A percentile compares a stretch with the other conserved stretches of the same genome.
These are phyloP conservation scores for Parotia lawesii DNA, from an alignment of 2,113 vertebrate genomes.

Conservation along the genomic window DNA sequence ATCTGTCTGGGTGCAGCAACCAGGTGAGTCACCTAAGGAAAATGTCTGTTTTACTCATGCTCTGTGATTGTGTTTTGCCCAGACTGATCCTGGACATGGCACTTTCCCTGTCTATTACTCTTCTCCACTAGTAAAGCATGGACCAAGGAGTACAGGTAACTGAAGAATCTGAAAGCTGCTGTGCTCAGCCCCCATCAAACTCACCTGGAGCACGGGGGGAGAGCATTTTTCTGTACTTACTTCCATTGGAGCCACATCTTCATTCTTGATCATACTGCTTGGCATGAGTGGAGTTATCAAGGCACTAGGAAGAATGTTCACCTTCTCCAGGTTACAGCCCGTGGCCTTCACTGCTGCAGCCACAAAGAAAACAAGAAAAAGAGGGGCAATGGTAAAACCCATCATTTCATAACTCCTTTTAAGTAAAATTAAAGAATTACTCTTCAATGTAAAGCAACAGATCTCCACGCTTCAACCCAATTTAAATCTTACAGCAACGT, in stretches of 20 bases:
- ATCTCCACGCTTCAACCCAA: neutral
- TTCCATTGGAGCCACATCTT: constrained; percentile 95
- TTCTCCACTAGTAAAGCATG: neutral
- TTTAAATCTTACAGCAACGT: neutral
- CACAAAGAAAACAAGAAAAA: neutral
- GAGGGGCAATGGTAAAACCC: neutral
- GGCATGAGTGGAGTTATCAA: constrained; percentile 86
- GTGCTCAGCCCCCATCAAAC: neutral
- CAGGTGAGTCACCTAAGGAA: neutral
- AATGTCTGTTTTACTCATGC: neutral
- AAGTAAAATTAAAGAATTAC: neutral
- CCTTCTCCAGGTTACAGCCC: constrained; percentile 81
- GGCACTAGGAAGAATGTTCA: constrained; percentile 78
- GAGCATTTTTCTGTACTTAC: constrained; percentile 84
- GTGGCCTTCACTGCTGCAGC: constrained; percentile 75
- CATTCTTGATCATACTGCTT: constrained; percentile 86
- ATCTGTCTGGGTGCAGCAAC: neutral
- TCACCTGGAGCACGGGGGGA: constrained; percentile 81
- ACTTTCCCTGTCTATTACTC: neutral
- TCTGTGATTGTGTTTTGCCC: neutral
- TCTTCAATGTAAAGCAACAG: neutral
- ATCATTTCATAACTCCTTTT: fast-evolving
- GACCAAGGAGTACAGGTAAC: neutral
- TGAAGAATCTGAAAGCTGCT: neutral
- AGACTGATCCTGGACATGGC: neutral